Evolutionary conservation across 2,113 vertebrate species (phyloP).

Genomic region (Eurystomus gularis): DNA sequence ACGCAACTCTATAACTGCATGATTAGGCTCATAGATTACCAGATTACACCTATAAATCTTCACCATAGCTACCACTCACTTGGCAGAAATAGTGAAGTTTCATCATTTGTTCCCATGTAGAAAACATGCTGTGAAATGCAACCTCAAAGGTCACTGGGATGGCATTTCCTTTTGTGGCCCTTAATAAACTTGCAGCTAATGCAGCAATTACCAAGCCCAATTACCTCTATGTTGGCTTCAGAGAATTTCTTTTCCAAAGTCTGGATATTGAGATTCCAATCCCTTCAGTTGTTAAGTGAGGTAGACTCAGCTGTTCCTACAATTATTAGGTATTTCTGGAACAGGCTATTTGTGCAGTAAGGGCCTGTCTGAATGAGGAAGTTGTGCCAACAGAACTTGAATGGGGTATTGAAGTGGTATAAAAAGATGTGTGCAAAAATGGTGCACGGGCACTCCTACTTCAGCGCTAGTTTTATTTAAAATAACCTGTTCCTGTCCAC

Average conservation of each 20-base stretch:
- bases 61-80: constrained; percentile 23
- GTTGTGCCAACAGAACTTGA: background rate
- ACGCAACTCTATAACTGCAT: constrained; percentile 41
- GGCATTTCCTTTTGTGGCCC: constrained; percentile 31
- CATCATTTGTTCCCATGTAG: constrained; percentile 38
- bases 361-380: background rate
- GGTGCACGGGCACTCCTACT: background rate
- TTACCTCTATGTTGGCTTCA: constrained; percentile 31
- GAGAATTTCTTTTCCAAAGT: background rate
- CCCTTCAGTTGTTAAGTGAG: background rate
- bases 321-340: background rate
- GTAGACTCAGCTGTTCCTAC: background rate
- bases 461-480: background rate
- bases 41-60: constrained; percentile 60
- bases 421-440: background rate
- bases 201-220: constrained; percentile 51
- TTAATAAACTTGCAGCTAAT: constrained; percentile 57
- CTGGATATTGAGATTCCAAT: background rate
- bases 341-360: background rate
- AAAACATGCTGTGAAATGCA: constrained; percentile 45
- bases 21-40: constrained; percentile 62
- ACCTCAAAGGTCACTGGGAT: constrained; percentile 41
- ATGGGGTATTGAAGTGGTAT: background rate
- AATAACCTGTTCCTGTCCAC: background rate
- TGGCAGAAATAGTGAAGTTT: constrained; percentile 37